Conservation (phyloP, 2,797 vertebrate genomes). For the Spheniscus humboldti region DNA sequence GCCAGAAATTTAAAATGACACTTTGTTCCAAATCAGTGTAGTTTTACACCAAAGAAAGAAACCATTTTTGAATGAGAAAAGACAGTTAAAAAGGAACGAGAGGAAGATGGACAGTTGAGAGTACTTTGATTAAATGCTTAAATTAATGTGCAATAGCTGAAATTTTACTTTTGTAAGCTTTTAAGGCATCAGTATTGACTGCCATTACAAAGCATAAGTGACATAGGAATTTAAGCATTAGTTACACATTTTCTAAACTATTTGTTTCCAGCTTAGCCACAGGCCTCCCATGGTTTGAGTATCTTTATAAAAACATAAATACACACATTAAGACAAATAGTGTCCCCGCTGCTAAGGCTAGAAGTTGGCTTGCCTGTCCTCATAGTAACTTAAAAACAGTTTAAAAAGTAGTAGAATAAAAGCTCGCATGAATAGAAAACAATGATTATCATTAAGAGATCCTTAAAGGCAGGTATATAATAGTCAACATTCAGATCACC, state of each 20-base stretch:
- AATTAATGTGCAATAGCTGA: background rate
- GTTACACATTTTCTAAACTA: background rate
- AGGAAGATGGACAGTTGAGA: background rate
- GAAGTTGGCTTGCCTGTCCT: constrained; percentile 25
- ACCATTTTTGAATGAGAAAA: background rate
- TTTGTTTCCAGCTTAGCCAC: background rate
- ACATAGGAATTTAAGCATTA: background rate
- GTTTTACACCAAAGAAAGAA: background rate
- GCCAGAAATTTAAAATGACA: background rate
- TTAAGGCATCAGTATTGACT: background rate
- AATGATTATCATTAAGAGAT: constrained; percentile 42
- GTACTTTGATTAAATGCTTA: background rate
- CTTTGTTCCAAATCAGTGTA: background rate
- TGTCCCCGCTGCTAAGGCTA: constrained; percentile 26
- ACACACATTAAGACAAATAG: constrained; percentile 52
- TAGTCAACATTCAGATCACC: constrained; percentile 17
- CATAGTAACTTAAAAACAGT: constrained; percentile 43
- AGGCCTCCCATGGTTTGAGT: background rate
- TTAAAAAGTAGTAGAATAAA: constrained; percentile 42
- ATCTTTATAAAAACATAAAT: constrained; percentile 37
- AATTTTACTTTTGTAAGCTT: background rate
- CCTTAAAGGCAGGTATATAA: constrained; percentile 49
- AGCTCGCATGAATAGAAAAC: constrained; percentile 32
- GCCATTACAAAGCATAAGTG: background rate
- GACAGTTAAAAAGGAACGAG: background rate